Evolutionary conservation across 1,140 invertebrate genomes (phyloP).

Genomic region (Reticulitermes speratus): DNA sequence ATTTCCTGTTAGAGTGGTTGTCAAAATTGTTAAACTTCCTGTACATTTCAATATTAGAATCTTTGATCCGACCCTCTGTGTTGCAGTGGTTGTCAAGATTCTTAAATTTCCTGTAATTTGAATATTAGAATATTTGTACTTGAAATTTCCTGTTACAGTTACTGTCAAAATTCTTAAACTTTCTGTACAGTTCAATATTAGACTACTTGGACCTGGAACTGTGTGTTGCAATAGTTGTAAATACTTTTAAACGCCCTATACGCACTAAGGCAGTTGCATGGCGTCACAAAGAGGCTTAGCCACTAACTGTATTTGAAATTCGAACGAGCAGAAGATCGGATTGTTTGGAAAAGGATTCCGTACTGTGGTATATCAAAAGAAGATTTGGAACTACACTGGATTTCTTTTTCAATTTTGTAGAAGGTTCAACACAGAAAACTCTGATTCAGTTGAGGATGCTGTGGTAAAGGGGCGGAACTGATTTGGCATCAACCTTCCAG

Average conservation of each 20-base stretch:
- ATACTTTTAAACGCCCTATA: not conserved
- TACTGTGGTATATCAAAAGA: not conserved
- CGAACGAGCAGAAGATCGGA: not conserved
- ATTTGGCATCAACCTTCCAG: not conserved
- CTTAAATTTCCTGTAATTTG: too few relatives aligned
- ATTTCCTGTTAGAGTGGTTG: too few relatives aligned
- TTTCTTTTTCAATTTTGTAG: not conserved
- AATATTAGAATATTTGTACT: too few relatives aligned
- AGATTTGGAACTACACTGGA: not conserved
- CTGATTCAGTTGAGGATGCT: not conserved
- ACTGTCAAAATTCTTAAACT: not conserved
- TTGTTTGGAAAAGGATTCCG: not conserved
- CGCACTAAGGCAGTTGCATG: not conserved
- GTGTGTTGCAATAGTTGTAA: not conserved
- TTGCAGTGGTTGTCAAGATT: too few relatives aligned
- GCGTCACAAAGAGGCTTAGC: not conserved
- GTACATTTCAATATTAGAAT: too few relatives aligned
- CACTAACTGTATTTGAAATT: constrained; percentile 5
- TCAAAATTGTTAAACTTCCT: too few relatives aligned
- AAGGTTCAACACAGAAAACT: not conserved
- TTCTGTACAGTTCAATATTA: not conserved
- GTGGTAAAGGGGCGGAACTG: not conserved
- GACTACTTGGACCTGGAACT: too few relatives aligned
- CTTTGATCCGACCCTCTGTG: too few relatives aligned
- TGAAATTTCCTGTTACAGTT: too few relatives aligned